Evolutionary conservation across 2,888 invertebrate genomes (phyloP).

Genomic region (Habroteleia sp.): DNA sequence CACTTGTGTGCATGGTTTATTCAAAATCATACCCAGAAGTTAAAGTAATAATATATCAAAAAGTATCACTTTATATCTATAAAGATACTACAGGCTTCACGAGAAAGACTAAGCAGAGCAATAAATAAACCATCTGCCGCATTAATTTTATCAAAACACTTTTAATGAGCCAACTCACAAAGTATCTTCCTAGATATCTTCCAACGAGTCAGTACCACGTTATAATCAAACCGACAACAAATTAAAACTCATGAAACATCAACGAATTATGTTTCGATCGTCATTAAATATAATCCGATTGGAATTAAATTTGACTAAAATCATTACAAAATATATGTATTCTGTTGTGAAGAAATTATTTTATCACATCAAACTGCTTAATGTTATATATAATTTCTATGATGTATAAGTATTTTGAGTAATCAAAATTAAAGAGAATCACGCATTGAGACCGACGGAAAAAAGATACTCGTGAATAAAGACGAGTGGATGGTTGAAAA

Average conservation of each 20-base stretch:
- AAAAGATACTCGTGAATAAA: background rate
- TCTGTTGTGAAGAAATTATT: no score
- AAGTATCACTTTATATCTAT: background rate
- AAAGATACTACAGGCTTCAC: background rate
- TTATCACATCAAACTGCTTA: background rate
- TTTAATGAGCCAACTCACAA: slow-evolving; percentile 17
- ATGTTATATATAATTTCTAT: no score
- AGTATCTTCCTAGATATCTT: slow-evolving; percentile 7
- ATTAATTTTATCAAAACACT: slow-evolving; percentile 9
- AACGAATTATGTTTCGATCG: slow-evolving; percentile 21
- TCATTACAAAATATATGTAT: slow-evolving; percentile 5
- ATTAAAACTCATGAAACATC: slow-evolving; percentile 30
- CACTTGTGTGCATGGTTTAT: no score
- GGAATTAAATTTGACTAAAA: slow-evolving; percentile 24
- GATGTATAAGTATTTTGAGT: no score
- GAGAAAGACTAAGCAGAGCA: background rate
- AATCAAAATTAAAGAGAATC: slow-evolving; percentile 29
- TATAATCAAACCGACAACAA: slow-evolving; percentile 16
- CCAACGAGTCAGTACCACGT: slow-evolving; percentile 1
- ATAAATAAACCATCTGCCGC: slow-evolving; percentile 6
- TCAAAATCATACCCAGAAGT: no score
- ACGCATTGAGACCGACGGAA: background rate
- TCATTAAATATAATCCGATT: slow-evolving; percentile 2
- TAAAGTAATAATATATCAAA: no score
- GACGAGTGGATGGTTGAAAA: background rate